phyloP scores from a whole-genome alignment of 2,888 invertebrate genomes.

The Eilema caniola region DNA sequence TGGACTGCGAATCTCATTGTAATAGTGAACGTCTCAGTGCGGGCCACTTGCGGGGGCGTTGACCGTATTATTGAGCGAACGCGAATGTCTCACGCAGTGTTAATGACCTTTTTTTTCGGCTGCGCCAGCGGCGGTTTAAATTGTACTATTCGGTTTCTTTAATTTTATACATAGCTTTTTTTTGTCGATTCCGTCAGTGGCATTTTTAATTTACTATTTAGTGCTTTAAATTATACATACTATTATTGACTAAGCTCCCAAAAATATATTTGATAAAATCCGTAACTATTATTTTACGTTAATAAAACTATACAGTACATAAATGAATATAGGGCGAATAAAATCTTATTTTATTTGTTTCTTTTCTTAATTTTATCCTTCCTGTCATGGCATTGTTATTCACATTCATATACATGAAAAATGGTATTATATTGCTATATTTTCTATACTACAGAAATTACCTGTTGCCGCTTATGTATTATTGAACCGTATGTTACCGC shows the following conservation, averaged over 20 bases:
- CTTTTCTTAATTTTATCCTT: too few relatives aligned
- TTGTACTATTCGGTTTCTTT: conserved; percentile 7
- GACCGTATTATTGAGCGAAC: conserved; percentile 85
- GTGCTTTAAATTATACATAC: not conserved
- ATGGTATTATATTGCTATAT: not conserved
- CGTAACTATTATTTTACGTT: too few relatives aligned
- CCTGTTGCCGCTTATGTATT: conserved; percentile 26
- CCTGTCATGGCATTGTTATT: too few relatives aligned
- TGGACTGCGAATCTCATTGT: conserved; percentile 49
- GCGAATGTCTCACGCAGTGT: conserved; percentile 86
- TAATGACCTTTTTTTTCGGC: conserved; percentile 85
- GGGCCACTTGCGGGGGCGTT: conserved; percentile 78
- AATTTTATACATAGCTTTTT: not conserved
- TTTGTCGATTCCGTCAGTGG: not conserved
- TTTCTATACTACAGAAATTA: not conserved
- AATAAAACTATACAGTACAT: too few relatives aligned
- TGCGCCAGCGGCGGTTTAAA: conserved; percentile 65
- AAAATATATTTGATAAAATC: too few relatives aligned
- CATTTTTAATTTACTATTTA: not conserved
- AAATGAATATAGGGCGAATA: too few relatives aligned
- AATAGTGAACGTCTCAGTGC: conserved; percentile 54
- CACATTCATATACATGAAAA: too few relatives aligned
- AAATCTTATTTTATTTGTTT: too few relatives aligned
- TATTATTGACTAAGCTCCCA: not conserved
- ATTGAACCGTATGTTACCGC: conserved; percentile 53